Percentiles rank a stretch among this genome's conserved stretches.
phyloP scores from a whole-genome alignment of 2,888 invertebrate genomes.

The Amphipoea lucens region DNA sequence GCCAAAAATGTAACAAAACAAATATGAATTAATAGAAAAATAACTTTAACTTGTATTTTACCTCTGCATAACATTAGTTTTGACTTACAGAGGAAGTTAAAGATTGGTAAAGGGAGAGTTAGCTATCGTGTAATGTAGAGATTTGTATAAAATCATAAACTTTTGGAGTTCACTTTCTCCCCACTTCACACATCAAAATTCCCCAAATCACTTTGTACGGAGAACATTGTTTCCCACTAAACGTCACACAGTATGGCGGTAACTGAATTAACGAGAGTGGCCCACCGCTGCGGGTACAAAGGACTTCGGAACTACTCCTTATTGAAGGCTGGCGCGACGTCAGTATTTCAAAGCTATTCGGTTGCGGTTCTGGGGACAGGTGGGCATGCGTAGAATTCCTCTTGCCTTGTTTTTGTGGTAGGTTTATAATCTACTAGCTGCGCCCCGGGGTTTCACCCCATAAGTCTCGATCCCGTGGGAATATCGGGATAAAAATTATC shows the following conservation, averaged over 20 bases:
- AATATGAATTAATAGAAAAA: too few species aligned
- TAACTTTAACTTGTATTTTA: not conserved
- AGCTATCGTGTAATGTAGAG: not conserved
- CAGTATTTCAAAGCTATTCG: constrained; percentile 3
- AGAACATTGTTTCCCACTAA: constrained; percentile 10
- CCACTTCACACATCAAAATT: not conserved
- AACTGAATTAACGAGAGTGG: constrained; percentile 23
- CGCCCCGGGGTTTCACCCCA: too few species aligned
- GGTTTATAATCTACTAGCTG: too few species aligned
- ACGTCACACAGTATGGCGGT: constrained; percentile 1
- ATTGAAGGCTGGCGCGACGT: not conserved
- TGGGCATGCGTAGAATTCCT: too few species aligned
- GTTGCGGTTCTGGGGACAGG: not conserved
- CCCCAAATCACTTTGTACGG: not conserved
- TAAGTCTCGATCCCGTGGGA: too few species aligned
- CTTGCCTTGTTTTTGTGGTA: not conserved
- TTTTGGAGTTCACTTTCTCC: not conserved
- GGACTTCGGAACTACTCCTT: not conserved
- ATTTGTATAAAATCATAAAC: not conserved
- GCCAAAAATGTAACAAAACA: too few species aligned
- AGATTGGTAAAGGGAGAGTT: not conserved
- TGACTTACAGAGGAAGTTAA: not conserved
- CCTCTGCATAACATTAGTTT: not conserved
- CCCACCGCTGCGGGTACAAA: not conserved
- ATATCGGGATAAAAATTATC: too few species aligned